phyloP scores from a whole-genome alignment of 2,113 vertebrate species.

The Haemorhous mexicanus region DNA sequence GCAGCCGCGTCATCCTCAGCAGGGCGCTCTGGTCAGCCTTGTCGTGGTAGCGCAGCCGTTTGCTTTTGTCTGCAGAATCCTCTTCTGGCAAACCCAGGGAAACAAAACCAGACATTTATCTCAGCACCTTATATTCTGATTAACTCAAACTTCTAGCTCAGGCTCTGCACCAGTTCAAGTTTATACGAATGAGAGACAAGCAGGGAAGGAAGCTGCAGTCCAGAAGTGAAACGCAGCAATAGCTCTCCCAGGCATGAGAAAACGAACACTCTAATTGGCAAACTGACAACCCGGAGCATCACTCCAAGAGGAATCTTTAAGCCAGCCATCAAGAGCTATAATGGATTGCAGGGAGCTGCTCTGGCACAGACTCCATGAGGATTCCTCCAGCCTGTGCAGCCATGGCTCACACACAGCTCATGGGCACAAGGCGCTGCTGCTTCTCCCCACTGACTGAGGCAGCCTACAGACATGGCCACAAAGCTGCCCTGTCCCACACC shows the following conservation, averaged over 20 bases:
- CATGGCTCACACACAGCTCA: background rate
- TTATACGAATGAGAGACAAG: background rate
- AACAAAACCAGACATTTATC: background rate
- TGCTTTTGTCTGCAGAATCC: slow-evolving; percentile 59
- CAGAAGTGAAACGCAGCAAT: background rate
- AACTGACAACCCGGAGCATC: background rate
- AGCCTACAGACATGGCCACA: background rate
- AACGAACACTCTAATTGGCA: background rate
- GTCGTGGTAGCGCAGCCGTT: slow-evolving; percentile 80
- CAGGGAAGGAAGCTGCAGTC: background rate
- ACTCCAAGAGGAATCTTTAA: background rate
- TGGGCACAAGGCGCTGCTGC: background rate
- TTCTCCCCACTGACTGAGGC: background rate
- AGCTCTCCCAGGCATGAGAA: background rate
- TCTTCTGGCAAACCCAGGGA: background rate
- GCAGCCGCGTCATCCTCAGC: slow-evolving; percentile 88
- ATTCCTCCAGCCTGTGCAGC: background rate
- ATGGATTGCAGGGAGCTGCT: background rate
- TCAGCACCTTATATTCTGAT: background rate
- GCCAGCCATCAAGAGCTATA: background rate
- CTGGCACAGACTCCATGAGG: background rate
- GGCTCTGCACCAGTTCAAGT: background rate
- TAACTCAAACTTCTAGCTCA: background rate
- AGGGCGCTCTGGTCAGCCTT: slow-evolving; percentile 87
- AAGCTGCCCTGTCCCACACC: background rate